A percentile compares a stretch with the other conserved stretches of the same genome.
phyloP scores from a whole-genome alignment of 2,797 vertebrate species.

The Bradypodion pumilum region DNA sequence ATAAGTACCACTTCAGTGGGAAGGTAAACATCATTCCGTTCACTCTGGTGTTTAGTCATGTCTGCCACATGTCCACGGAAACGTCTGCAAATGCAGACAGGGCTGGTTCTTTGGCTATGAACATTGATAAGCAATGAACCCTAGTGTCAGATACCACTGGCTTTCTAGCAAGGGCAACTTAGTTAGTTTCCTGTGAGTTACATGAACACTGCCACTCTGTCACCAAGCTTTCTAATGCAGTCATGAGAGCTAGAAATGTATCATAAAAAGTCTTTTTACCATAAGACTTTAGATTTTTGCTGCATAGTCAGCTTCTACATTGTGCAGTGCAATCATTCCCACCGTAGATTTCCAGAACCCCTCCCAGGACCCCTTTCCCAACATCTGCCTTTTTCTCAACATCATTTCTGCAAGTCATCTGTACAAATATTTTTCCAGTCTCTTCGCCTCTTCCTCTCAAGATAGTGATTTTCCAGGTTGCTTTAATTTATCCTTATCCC shows the following conservation, averaged over 20 bases:
- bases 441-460: conserved; percentile 7
- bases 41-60: too few relatives aligned
- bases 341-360: background rate
- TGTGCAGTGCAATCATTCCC: background rate
- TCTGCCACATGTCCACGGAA: too few relatives aligned
- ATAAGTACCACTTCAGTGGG: too few relatives aligned
- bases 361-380: conserved; percentile 1
- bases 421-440: conserved; percentile 7
- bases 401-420: conserved; percentile 22
- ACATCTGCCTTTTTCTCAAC: background rate
- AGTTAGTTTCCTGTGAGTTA: background rate
- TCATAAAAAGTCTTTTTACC: background rate
- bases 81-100: too few relatives aligned
- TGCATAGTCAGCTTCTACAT: background rate
- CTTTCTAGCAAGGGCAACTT: too few relatives aligned
- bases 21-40: too few relatives aligned
- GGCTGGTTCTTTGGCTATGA: too few relatives aligned
- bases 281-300: background rate
- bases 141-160: too few relatives aligned
- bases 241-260: conserved; percentile 2
- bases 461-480: conserved; percentile 10
- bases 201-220: background rate
- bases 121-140: too few relatives aligned
- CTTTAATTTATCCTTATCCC: conserved; percentile 22
- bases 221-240: background rate